Evolutionary conservation across 2,888 invertebrate species (phyloP), one percentile per base, ranked within the genome.

Genomic region (Caenorhabditis sp.): DNA sequence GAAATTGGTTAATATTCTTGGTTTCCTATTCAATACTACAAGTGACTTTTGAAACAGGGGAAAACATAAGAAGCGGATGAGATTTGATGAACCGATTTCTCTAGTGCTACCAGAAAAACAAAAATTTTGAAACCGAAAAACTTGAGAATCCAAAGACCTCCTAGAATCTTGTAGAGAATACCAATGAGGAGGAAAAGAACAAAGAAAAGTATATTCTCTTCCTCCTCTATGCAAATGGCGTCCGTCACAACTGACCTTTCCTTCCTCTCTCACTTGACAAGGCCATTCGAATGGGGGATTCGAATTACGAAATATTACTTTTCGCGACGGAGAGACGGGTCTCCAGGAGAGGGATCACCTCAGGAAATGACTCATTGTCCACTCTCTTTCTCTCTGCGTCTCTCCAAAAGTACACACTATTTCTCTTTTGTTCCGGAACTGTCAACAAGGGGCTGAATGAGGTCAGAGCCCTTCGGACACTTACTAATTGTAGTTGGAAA

Each of bases 281-380:
- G 68, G 68, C 38, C 68, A 68, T 68, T 54, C 26, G 38, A 49
- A n/a, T n/a, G n/a, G n/a, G 19, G 31, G 54, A 51, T 54, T 54
- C 54, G 54, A 68, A 68, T 68, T 68, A 68, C 68, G 68, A 68
- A 68, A 68, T 68, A 68, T 68, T 68, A 54, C 35, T 35, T 19
- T 24, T 54, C 58, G 31, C 2, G 22, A 54, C 12, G 26, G n/a
- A 31, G 10, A 10, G 14, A 24, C 8, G 24, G 28, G 64, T 47
- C 28, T 64, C 64, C 47, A 47, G 26, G 28, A 19, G 54, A 26
- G 26, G 26, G 24, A 51, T 22, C 10, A 38, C 38, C 14, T 24
- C 24, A 26, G 28, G 64, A 44, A 51, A 66, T 66, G 66, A 66
- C 54, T 68, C 68, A 54, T 54, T 68, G 35, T 31, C 54, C 35